These are phyloP conservation scores for Apamea monoglypha DNA, from an alignment of 2,888 invertebrate genomes.

Conservation along the genomic window DNA sequence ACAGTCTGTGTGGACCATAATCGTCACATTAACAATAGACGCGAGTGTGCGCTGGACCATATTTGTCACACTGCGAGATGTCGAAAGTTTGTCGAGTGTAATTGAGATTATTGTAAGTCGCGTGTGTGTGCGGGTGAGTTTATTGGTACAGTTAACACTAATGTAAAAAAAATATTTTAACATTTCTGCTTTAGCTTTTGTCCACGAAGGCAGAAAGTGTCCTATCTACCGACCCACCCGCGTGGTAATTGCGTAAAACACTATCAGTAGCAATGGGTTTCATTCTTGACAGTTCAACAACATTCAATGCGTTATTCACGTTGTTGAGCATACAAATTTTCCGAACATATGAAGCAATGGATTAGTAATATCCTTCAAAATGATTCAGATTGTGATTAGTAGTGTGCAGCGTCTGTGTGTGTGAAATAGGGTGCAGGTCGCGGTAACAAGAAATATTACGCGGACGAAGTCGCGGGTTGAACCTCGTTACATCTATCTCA, in stretches of 20 bases:
- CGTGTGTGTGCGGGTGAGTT: not conserved
- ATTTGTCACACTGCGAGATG: conserved; percentile 54
- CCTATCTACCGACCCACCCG: not conserved
- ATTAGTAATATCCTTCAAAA: no score
- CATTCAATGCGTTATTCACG: no score
- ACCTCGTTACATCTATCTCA: not conserved
- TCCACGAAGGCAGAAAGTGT: not conserved
- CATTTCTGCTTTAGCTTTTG: not conserved
- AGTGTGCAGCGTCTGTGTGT: no score
- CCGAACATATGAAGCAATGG: no score
- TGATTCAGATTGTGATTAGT: no score
- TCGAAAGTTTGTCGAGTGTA: conserved; percentile 54
- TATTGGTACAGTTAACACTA: not conserved
- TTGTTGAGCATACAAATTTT: no score
- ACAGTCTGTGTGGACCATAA: conserved; percentile 43
- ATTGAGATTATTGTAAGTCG: conserved; percentile 48
- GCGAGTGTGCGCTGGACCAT: conserved; percentile 48
- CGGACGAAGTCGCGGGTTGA: no score
- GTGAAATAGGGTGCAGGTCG: no score
- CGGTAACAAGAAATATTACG: no score
- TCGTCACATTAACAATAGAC: conserved; percentile 45
- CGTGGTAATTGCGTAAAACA: no score
- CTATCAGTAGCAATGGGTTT: no score
- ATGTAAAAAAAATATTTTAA: not conserved
- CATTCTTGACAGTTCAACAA: no score